Base-by-base conservation (phyloP, 53 echinoderm and acorn worm species). In the Henricia sp. region DNA sequence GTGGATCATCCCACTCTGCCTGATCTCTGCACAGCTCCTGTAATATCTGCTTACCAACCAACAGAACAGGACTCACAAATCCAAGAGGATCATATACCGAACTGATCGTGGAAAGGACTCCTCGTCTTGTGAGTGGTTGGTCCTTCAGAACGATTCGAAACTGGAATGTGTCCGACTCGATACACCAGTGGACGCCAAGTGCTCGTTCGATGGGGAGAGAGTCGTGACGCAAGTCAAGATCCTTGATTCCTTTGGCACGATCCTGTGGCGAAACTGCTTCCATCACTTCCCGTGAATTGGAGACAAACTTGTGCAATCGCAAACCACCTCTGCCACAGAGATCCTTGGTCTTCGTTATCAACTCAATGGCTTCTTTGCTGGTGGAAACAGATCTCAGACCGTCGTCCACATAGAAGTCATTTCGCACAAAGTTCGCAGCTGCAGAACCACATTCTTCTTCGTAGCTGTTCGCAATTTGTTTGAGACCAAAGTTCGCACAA, bases 21-120 rank as follows among this genome's bases (percentile, higher is more conserved):
- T 71, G 44, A 54, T 82, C 57, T 44, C 50, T 76, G 70, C 90
- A 90, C 23, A 85, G 44, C 25, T 84, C 50, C 56, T 93, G 93
- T 8, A 93, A 66, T 19, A 90, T 90, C 72, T 77, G 85, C 62
- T 90, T 93, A 4, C 90, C 90, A 25, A 67, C 46, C 17, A 93
- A 46, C 19, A 91, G 37, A 6, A 87, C 68, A 19, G 84, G 93
- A 38, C 80, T 72, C 40, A 88, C 28, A 28, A 88, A 71, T 12
- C 88, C 91, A 35, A 88, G 67, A 14, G 91, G 93, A 60, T 93
- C 91, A 55, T 91, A 91, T 6, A 94, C 46, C 0, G 88, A 91
- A 80, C 88, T 85, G 25, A 93, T 86, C 26, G 91, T 72, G 2
- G 78, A 52, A 3, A 92, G 59, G 50, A 88, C 77, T 55, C 88